Evolutionary conservation across 2,113 vertebrate genomes (phyloP), one percentile per base, ranked within the genome.

Genomic region (Lophura nycthemera): DNA sequence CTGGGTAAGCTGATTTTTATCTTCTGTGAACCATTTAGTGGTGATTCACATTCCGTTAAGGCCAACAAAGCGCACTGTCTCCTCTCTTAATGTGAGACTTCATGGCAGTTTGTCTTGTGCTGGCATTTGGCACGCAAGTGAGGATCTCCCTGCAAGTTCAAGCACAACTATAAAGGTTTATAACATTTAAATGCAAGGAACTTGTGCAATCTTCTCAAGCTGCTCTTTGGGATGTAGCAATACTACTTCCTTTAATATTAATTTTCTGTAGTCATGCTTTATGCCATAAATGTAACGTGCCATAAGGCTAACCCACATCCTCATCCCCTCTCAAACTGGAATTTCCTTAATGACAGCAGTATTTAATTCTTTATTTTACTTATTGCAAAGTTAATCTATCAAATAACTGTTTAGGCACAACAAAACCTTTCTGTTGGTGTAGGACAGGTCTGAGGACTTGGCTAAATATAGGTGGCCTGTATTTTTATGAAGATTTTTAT

Each of bases 401-500:
- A 21, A 59, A 40, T 13, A 83, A 36, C n/a, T 74, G n/a, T 86
- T 92, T 47, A 71, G 43, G 36, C 77, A 18, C 27, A 83, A 27
- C 17, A 75, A 81, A 82, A 48, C 54, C 32, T 94, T 95, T 84
- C 11, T 67, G 43, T 72, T 30, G 57, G 36, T 0, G 3, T 69
- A 78, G 77, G 42, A 54, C 12, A 29, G 66, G 29, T 83, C 72
- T 74, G 77, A 86, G 30, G 40, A 89, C 50, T 83, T 86, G 43
- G 48, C 66, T 93, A 30, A 86, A 85, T 77, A 27, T 11, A 69
- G 69, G 63, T 88, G 59, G 64, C 20, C 4, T 59, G 2, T 94
- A 81, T 96, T 76, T 94, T 94, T 92, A 89, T 89, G 70, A 74
- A 71, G 50, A 78, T 83, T 93, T 96, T 95, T 97, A 56, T 89